phyloP scores from a whole-genome alignment of 2,888 invertebrate species.

The Monochamus alternatus region DNA sequence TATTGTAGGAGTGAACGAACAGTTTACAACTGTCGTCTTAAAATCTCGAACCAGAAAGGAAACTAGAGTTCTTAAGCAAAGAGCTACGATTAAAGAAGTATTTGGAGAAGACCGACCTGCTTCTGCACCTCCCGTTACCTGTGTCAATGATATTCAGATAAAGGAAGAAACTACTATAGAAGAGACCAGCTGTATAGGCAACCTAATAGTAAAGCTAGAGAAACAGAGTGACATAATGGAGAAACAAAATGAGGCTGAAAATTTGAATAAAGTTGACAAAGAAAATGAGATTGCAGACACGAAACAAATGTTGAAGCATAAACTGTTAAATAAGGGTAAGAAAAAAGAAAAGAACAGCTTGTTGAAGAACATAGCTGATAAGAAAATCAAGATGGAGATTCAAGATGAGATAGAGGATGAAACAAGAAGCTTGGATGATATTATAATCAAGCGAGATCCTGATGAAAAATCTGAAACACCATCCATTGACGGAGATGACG shows the following conservation, averaged over 20 bases:
- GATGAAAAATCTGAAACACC: constrained; percentile 66
- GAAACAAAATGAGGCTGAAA: constrained; percentile 64
- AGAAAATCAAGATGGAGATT: constrained; percentile 61
- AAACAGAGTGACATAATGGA: constrained; percentile 41
- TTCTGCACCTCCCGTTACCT: constrained; percentile 84
- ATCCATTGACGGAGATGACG: constrained; percentile 66
- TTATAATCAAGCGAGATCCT: constrained; percentile 65
- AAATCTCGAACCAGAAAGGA: constrained; percentile 85
- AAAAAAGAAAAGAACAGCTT: constrained; percentile 57
- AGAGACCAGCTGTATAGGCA: constrained; percentile 42
- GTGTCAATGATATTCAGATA: constrained; percentile 69
- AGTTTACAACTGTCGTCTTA: constrained; percentile 81
- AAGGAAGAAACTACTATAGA: constrained; percentile 51
- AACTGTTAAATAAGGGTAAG: constrained; percentile 55
- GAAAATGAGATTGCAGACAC: constrained; percentile 46
- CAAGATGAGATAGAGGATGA: constrained; percentile 63
- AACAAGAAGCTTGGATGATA: constrained; percentile 55
- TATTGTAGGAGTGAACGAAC: constrained; percentile 74
- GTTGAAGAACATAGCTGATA: constrained; percentile 60
- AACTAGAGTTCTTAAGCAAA: constrained; percentile 80
- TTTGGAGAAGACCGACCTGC: constrained; percentile 88
- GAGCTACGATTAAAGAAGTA: constrained; percentile 86
- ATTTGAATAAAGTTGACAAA: constrained; percentile 37
- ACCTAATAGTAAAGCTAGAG: constrained; percentile 46
- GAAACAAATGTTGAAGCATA: constrained; percentile 59